phyloP scores from a whole-genome alignment of 1,140 invertebrate species.

The Eurosta solidaginis region DNA sequence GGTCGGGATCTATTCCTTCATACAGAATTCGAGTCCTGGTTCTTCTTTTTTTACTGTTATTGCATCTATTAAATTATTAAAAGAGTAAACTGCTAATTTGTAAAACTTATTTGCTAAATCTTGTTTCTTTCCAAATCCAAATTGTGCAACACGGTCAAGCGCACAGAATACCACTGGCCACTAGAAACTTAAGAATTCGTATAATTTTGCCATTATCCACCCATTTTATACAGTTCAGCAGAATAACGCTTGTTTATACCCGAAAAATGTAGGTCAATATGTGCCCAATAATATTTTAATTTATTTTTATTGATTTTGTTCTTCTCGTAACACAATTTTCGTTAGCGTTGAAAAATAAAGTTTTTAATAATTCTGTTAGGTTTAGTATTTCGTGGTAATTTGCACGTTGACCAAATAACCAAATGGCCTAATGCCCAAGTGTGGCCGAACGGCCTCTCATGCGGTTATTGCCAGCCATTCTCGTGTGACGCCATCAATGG shows the following conservation, averaged over 20 bases:
- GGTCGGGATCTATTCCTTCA: too few relatives aligned
- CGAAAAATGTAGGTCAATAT: constrained; percentile 4
- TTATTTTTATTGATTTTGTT: constrained; percentile 12
- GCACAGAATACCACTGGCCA: not conserved
- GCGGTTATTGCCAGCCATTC: not conserved
- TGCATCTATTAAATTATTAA: too few relatives aligned
- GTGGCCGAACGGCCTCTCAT: too few relatives aligned
- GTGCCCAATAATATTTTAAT: constrained; percentile 13
- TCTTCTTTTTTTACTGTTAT: too few relatives aligned
- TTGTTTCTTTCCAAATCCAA: too few relatives aligned
- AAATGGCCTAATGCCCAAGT: constrained; percentile 15
- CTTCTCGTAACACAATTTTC: not conserved
- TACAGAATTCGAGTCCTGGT: too few relatives aligned
- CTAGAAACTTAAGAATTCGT: not conserved
- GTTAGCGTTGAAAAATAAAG: not conserved
- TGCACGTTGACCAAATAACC: not conserved
- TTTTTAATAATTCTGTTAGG: not conserved
- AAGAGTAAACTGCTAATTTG: too few relatives aligned
- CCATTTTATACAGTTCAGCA: not conserved
- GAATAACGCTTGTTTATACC: not conserved
- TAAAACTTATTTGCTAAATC: too few relatives aligned
- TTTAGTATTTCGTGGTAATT: not conserved
- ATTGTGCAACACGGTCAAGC: too few relatives aligned
- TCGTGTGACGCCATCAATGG: not conserved
- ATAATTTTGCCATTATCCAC: not conserved